phyloP scores from a whole-genome alignment of 2,888 invertebrate species.

The Mimumesa dahlbomi region DNA sequence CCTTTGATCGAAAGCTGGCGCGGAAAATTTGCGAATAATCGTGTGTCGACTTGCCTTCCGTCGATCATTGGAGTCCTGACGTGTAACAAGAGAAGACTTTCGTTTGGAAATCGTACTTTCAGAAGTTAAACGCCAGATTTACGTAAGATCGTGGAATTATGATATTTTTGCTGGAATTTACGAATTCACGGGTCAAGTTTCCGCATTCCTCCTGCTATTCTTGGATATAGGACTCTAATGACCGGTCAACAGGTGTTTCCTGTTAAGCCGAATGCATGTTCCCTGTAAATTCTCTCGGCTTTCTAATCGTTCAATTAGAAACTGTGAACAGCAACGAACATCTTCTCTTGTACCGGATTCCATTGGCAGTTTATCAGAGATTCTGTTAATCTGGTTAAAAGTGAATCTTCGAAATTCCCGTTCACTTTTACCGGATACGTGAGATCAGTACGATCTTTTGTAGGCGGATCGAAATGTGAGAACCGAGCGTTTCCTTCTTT shows the following conservation, averaged over 20 bases:
- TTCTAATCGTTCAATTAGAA: not conserved
- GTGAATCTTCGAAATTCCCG: conserved; percentile 22
- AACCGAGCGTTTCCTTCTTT: conserved; percentile 61
- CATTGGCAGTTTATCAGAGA: not conserved
- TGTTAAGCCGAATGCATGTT: not conserved
- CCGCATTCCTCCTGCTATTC: not conserved
- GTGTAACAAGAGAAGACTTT: no score
- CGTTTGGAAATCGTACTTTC: no score
- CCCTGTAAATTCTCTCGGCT: not conserved
- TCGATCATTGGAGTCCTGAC: no score
- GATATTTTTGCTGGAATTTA: no score
- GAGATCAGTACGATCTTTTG: conserved; percentile 54
- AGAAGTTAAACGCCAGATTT: no score
- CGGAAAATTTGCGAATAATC: no score
- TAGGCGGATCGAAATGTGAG: conserved; percentile 63
- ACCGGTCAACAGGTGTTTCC: conserved; percentile 16
- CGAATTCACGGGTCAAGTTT: no score
- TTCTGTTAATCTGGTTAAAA: conserved; percentile 17
- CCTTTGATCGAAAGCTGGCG: no score
- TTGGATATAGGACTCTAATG: no score
- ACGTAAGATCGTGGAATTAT: no score
- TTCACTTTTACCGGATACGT: conserved; percentile 43
- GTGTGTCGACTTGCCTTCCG: no score
- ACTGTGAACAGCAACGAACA: no score
- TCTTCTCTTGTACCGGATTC: not conserved